phyloP scores from a whole-genome alignment of 2,888 invertebrate species.

The Scaptodrosophila latifasciaeformis region DNA sequence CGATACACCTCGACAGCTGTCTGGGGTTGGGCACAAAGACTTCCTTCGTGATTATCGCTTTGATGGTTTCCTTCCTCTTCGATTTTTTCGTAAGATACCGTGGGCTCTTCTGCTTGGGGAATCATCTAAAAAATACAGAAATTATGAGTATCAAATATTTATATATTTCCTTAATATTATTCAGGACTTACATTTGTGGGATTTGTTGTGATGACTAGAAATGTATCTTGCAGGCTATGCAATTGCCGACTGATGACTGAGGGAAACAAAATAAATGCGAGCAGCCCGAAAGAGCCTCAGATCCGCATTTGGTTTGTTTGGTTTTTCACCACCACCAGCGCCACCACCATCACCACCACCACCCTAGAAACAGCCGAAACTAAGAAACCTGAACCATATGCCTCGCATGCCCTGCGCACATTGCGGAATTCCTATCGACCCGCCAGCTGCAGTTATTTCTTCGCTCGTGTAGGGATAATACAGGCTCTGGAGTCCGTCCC shows the following conservation, averaged over 20 bases:
- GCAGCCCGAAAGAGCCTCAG: conserved; percentile 21
- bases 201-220: conserved; percentile 43
- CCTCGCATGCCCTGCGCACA: conserved; percentile 54
- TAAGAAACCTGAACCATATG: conserved; percentile 47
- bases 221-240: conserved; percentile 43
- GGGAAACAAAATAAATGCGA: conserved; percentile 38
- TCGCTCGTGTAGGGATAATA: no score
- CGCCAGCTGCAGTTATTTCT: conserved; percentile 54
- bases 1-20: conserved; percentile 42
- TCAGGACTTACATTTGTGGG: conserved; percentile 7
- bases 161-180: background rate
- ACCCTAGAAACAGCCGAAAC: conserved; percentile 13
- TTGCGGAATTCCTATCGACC: conserved; percentile 55
- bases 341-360: conserved; percentile 9
- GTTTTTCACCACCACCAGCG: conserved; percentile 10
- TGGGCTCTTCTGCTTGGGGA: conserved; percentile 30
- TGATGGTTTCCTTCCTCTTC: background rate
- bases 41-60: conserved; percentile 30
- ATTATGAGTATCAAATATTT: background rate
- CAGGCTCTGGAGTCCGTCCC: no score
- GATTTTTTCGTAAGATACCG: background rate
- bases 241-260: conserved; percentile 38
- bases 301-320: conserved; percentile 35
- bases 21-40: conserved; percentile 34
- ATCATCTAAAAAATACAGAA: conserved; percentile 35